phyloP scores from a whole-genome alignment of 2,888 invertebrate genomes.

The Eilema depressum region DNA sequence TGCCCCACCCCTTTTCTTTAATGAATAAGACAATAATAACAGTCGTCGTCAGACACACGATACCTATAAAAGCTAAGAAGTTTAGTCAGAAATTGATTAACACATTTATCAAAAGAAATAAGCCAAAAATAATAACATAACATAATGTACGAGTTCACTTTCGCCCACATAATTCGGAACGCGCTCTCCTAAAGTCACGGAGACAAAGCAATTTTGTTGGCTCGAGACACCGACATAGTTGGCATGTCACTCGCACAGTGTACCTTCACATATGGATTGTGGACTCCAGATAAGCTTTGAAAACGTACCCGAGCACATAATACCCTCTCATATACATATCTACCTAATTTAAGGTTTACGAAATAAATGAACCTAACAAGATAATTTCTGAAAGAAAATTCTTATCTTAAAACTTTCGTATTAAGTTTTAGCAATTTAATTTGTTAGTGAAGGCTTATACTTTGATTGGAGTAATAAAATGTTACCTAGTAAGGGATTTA shows the following conservation, averaged over 20 bases:
- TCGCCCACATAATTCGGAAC: conserved; percentile 66
- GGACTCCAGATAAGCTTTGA: conserved; percentile 68
- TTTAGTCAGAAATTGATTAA: conserved; percentile 21
- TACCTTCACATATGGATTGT: conserved; percentile 63
- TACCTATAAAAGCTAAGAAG: neutral
- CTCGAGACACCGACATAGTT: conserved; percentile 67
- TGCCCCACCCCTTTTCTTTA: too few species aligned
- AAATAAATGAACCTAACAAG: conserved; percentile 23
- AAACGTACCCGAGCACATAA: conserved; percentile 41
- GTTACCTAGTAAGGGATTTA: neutral
- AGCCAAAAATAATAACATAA: conserved; percentile 61
- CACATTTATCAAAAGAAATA: conserved; percentile 52
- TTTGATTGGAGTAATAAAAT: conserved; percentile 17
- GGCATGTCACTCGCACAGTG: conserved; percentile 71
- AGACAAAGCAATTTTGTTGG: conserved; percentile 78
- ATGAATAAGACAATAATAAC: neutral
- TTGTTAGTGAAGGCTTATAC: conserved; percentile 15
- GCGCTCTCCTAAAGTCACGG: conserved; percentile 66
- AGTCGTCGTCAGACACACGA: neutral
- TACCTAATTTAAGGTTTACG: conserved; percentile 17
- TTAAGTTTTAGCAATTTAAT: conserved; percentile 15
- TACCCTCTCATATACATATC: conserved; percentile 30
- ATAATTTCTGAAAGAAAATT: conserved; percentile 11
- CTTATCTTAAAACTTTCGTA: conserved; percentile 11
- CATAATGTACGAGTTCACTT: conserved; percentile 56